Percentiles rank a stretch among this genome's conserved stretches.
phyloP scores from a whole-genome alignment of 1,140 invertebrate species.

The Heliothis virescens region DNA sequence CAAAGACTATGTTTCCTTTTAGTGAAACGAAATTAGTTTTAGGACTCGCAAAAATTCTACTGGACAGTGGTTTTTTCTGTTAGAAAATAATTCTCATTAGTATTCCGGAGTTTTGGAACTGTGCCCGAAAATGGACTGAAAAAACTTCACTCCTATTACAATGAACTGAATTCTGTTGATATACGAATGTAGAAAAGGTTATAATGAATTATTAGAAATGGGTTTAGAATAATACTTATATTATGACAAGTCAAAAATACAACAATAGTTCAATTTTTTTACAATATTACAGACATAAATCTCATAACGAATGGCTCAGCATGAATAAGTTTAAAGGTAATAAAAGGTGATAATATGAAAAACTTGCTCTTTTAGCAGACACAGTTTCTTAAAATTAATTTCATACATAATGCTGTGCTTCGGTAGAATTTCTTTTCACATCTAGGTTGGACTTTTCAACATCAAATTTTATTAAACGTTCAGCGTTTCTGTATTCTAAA shows the following conservation, averaged over 20 bases:
- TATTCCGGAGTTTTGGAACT: background rate
- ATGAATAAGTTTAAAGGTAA: constrained; percentile 19
- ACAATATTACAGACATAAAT: constrained; percentile 1
- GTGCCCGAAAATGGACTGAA: background rate
- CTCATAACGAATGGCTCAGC: constrained; percentile 1
- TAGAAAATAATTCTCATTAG: constrained; percentile 12
- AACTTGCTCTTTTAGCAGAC: constrained; percentile 7
- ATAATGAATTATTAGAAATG: background rate
- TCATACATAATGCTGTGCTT: constrained; percentile 25
- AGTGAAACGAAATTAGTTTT: constrained; percentile 10
- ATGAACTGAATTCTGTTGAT: background rate
- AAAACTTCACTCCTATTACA: background rate
- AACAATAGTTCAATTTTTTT: background rate
- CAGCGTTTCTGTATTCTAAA: background rate
- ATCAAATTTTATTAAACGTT: constrained; percentile 39
- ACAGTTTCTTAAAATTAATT: constrained; percentile 35
- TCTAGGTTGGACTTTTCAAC: constrained; percentile 30
- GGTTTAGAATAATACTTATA: background rate
- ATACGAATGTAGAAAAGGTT: background rate
- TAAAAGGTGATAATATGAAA: constrained; percentile 12
- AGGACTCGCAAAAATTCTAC: background rate
- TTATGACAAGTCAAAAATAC: constrained; percentile 7
- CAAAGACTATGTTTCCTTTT: constrained; percentile 4
- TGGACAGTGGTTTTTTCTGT: background rate
- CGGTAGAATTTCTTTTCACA: constrained; percentile 32